Evolutionary conservation across 2,888 invertebrate species (phyloP).

Genomic region (Agonum fuliginosum): DNA sequence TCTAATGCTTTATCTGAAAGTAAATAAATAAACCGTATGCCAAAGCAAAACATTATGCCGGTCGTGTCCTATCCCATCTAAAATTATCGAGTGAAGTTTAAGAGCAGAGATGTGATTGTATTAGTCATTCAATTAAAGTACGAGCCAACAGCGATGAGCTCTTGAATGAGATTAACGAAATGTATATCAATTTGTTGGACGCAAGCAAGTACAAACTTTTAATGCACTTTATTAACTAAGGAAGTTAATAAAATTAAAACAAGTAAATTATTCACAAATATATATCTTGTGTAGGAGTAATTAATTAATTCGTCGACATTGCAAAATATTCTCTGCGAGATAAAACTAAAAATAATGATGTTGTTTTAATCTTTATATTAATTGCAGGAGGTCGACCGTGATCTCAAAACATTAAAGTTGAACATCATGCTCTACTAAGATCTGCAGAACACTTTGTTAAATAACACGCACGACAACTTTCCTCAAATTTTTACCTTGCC

Average conservation of each 20-base stretch:
- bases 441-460: constrained; percentile 11
- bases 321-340: neutral
- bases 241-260: constrained; percentile 36
- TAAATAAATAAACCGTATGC: constrained; percentile 5
- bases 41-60: neutral
- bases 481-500: constrained; percentile 44
- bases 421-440: constrained; percentile 49
- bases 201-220: constrained; percentile 33
- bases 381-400: constrained; percentile 41
- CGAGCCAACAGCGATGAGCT: constrained; percentile 7
- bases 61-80: constrained; percentile 6
- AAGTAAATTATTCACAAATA: constrained; percentile 33
- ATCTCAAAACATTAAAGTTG: constrained; percentile 51
- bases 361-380: constrained; percentile 43
- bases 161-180: constrained; percentile 43
- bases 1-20: neutral
- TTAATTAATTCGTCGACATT: constrained; percentile 1
- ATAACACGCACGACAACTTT: constrained; percentile 33
- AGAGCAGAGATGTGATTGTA: constrained; percentile 31
- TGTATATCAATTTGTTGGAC: constrained; percentile 44
- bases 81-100: constrained; percentile 40
- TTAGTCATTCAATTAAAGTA: constrained; percentile 42
- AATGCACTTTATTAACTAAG: constrained; percentile 26
- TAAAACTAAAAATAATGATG: constrained; percentile 27
- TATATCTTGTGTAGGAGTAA: constrained; percentile 8